A percentile compares a stretch with the other conserved stretches of the same genome.
Conservation (phyloP, 2,113 vertebrate species). For the Abramis brama region DNA sequence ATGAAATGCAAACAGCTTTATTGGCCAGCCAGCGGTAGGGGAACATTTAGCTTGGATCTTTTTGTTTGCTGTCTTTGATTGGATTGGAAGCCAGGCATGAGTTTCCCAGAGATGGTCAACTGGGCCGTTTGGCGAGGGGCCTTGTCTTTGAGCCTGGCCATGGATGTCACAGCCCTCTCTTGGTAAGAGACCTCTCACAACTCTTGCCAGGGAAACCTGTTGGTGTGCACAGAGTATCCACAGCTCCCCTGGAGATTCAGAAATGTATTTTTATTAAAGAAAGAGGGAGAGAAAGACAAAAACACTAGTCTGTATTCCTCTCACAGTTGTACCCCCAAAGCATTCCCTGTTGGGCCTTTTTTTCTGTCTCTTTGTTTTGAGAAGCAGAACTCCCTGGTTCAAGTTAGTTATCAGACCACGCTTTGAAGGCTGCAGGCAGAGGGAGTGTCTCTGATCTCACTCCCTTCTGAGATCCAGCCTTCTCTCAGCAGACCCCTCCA, state of each 20-base stretch:
- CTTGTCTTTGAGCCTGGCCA: slow-evolving; percentile 9
- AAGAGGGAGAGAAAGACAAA: slow-evolving; percentile 10
- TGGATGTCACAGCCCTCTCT: slow-evolving; percentile 14
- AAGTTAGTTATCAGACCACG: slow-evolving; percentile 67
- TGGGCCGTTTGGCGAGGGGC: slow-evolving; percentile 7
- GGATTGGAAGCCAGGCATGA: slow-evolving; percentile 13
- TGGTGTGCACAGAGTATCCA: slow-evolving; percentile 25
- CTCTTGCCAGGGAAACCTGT: slow-evolving; percentile 35
- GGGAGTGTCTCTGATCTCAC: slow-evolving; percentile 69
- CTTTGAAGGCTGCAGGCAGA: slow-evolving; percentile 72
- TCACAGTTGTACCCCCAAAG: slow-evolving; percentile 53
- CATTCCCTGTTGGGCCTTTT: slow-evolving; percentile 57
- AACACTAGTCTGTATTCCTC: slow-evolving; percentile 54
- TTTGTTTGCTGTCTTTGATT: slow-evolving; percentile 45
- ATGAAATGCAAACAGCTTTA: slow-evolving; percentile 45
- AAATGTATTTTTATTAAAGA: slow-evolving; percentile 26
- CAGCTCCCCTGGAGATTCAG: neutral
- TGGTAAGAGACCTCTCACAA: slow-evolving; percentile 27
- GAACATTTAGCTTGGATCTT: slow-evolving; percentile 31
- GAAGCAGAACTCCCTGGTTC: slow-evolving; percentile 64
- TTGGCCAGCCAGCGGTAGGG: slow-evolving; percentile 8
- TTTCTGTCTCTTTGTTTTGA: slow-evolving; percentile 67
- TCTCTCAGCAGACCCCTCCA: slow-evolving; percentile 58
- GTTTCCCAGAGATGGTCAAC: slow-evolving; percentile 37
- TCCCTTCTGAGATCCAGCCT: slow-evolving; percentile 59